Evolutionary conservation across 2,113 vertebrate genomes (phyloP).

Genomic region (Lepisosteus oculatus): DNA sequence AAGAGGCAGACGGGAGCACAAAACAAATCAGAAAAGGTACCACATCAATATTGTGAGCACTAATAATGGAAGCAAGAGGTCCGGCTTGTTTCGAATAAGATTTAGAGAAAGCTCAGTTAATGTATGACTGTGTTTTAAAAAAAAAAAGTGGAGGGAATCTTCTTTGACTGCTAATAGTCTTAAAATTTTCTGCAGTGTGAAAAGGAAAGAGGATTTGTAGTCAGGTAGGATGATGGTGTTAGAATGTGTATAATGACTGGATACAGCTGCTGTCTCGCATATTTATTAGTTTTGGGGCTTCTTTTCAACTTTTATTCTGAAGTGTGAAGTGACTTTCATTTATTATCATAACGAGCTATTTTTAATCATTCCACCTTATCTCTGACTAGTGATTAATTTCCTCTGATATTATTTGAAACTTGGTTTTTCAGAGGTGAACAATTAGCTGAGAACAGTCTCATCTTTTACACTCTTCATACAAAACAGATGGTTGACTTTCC

Average conservation of each 20-base stretch:
- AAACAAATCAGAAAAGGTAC: constrained; percentile 24
- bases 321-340: too few species aligned
- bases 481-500: too few species aligned
- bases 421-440: too few species aligned
- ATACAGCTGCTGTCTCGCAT: background rate
- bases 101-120: constrained; percentile 41
- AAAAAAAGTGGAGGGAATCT: constrained; percentile 39
- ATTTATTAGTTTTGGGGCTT: background rate
- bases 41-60: constrained; percentile 44
- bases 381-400: too few species aligned
- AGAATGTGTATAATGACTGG: background rate
- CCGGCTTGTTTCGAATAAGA: constrained; percentile 28
- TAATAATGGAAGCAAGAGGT: constrained; percentile 57
- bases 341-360: too few species aligned
- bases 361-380: too few species aligned
- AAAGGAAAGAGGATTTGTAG: constrained; percentile 40
- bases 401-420: too few species aligned
- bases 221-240: constrained; percentile 61
- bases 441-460: too few species aligned
- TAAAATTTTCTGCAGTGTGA: background rate
- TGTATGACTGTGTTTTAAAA: constrained; percentile 33
- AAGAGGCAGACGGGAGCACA: background rate
- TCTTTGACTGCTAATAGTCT: constrained; percentile 13
- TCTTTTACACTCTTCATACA: too few species aligned
- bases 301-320: constrained; percentile 16